These are phyloP conservation scores for Oostethus manadensis DNA, from an alignment of 2,113 vertebrate species.

Conservation along the genomic window DNA sequence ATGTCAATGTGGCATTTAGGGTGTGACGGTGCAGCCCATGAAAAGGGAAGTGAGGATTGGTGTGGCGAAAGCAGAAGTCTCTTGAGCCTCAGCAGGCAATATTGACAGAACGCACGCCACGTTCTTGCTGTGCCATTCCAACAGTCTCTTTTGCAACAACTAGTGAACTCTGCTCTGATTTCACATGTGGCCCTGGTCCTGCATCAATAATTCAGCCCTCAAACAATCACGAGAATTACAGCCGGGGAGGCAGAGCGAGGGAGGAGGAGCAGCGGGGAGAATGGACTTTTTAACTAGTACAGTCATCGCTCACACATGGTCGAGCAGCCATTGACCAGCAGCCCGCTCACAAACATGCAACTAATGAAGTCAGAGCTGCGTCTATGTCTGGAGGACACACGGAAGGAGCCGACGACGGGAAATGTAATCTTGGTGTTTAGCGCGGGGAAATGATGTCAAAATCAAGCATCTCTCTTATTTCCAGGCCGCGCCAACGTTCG, in stretches of 20 bases:
- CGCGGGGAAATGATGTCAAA: background rate
- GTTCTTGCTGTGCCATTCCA: too few species aligned
- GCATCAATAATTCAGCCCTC: conserved; percentile 68
- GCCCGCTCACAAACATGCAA: conserved; percentile 25
- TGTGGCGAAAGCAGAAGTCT: too few species aligned
- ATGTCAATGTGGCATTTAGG: background rate
- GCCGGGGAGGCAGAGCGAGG: conserved; percentile 6
- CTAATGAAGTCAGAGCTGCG: conserved; percentile 38
- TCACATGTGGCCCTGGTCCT: conserved; percentile 56
- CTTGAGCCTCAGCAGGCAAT: too few species aligned
- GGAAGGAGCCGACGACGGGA: conserved; percentile 12
- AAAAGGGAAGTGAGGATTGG: too few species aligned
- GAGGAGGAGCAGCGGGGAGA: conserved; percentile 37
- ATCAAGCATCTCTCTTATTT: conserved; percentile 3
- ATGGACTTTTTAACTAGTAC: conserved; percentile 46
- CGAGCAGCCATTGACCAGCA: conserved; percentile 2
- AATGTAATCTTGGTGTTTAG: too few species aligned
- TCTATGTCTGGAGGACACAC: background rate
- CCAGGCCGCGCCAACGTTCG: conserved; percentile 31
- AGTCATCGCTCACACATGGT: conserved; percentile 1
- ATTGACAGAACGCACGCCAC: too few species aligned
- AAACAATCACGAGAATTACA: conserved; percentile 53
- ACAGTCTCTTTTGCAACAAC: background rate
- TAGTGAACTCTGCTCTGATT: conserved; percentile 51
- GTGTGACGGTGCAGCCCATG: too few species aligned